These are phyloP conservation scores for Acrossocheilus fasciatus DNA, from an alignment of 2,797 vertebrate species.

Conservation along the genomic window DNA sequence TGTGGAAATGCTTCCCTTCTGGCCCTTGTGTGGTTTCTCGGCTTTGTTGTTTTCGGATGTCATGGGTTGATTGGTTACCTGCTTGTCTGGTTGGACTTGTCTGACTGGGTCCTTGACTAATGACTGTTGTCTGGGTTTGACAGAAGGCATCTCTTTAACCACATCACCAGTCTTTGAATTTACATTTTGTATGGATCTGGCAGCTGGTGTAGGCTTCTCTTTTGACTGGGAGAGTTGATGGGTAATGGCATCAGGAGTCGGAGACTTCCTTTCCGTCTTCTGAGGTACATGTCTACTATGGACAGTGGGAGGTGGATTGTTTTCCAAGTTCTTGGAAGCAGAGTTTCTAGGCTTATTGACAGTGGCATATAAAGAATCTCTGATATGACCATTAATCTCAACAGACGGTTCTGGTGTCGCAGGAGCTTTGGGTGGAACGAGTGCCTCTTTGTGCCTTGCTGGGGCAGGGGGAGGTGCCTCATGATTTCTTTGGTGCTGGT, in stretches of 20 bases:
- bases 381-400: constrained; percentile 50
- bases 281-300: constrained; percentile 19
- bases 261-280: neutral
- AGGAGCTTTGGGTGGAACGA: constrained; percentile 67
- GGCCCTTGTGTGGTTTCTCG: neutral
- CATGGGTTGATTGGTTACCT: constrained; percentile 13
- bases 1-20: constrained; percentile 7
- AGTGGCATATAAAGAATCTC: constrained; percentile 45
- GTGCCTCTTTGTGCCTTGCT: constrained; percentile 53
- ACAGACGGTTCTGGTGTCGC: constrained; percentile 24
- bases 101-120: constrained; percentile 57
- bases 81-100: constrained; percentile 55
- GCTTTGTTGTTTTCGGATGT: constrained; percentile 13
- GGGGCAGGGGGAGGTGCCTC: constrained; percentile 59
- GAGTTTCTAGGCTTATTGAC: constrained; percentile 44
- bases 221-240: constrained; percentile 25
- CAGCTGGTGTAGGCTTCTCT: constrained; percentile 56
- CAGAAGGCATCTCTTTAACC: constrained; percentile 66
- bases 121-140: constrained; percentile 76
- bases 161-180: constrained; percentile 37
- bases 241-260: neutral
- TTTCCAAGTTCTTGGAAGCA: constrained; percentile 34
- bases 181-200: constrained; percentile 46
- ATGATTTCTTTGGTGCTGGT: constrained; percentile 46
- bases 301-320: neutral